These are phyloP conservation scores for Papilio polytes DNA, from an alignment of 1,140 invertebrate genomes.

Conservation along the genomic window DNA sequence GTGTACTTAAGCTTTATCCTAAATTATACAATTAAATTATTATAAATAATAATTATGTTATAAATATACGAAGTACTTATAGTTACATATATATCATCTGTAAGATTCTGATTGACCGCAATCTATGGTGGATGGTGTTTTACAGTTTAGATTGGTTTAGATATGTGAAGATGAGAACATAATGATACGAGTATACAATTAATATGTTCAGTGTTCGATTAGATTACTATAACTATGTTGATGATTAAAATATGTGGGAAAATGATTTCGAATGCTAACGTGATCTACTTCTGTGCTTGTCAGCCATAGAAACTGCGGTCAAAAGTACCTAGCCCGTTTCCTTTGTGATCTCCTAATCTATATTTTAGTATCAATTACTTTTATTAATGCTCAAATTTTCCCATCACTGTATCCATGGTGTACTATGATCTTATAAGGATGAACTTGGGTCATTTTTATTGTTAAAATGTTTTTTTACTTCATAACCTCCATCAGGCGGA, in stretches of 20 bases:
- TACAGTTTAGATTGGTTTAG: conserved; percentile 28
- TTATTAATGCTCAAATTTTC: conserved; percentile 35
- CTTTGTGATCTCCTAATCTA: conserved; percentile 56
- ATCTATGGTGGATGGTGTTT: conserved; percentile 39
- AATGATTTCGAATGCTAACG: conserved; percentile 31
- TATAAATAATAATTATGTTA: too few species aligned
- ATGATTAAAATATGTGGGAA: conserved; percentile 9
- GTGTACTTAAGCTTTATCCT: too few species aligned
- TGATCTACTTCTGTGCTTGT: conserved; percentile 41
- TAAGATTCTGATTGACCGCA: not conserved
- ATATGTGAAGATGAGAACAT: conserved; percentile 16
- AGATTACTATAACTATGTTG: not conserved
- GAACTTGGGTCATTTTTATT: conserved; percentile 42
- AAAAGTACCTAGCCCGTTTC: conserved; percentile 35
- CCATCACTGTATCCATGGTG: conserved; percentile 31
- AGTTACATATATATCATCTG: too few species aligned
- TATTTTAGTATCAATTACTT: conserved; percentile 44
- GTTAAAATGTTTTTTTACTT: conserved; percentile 49
- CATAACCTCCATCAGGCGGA: conserved; percentile 65
- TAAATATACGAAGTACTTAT: too few species aligned
- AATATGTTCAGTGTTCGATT: conserved; percentile 17
- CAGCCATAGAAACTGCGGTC: conserved; percentile 44
- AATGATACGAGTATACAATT: conserved; percentile 20
- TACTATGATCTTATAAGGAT: conserved; percentile 26
- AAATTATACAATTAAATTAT: too few species aligned